Conservation (phyloP, 2,888 invertebrate species). For the Conus canariensis region DNA sequence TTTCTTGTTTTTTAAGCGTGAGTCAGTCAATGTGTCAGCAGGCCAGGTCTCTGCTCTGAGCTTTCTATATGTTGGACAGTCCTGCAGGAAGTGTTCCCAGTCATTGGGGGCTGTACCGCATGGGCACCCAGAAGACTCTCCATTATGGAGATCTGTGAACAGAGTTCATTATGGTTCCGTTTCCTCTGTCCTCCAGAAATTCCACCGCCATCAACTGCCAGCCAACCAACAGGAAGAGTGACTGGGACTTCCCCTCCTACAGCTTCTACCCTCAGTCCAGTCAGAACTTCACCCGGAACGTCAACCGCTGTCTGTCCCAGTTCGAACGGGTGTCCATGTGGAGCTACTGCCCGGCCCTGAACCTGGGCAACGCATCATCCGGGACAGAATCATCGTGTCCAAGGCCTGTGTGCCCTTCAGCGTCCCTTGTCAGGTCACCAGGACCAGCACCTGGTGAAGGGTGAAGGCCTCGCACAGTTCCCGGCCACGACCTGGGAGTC, state of each 20-base stretch:
- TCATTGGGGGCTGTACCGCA: too few species aligned
- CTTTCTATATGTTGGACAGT: too few species aligned
- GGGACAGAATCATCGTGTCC: conserved; percentile 41
- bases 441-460: neutral
- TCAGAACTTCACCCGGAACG: neutral
- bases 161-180: too few species aligned
- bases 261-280: neutral
- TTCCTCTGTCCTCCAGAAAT: neutral
- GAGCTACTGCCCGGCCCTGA: conserved; percentile 23
- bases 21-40: too few species aligned
- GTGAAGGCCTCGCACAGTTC: too few species aligned
- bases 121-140: too few species aligned
- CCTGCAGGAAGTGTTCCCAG: too few species aligned
- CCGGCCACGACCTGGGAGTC: too few species aligned
- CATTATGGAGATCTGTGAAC: too few species aligned
- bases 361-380: conserved; percentile 25
- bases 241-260: neutral
- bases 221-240: neutral
- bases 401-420: conserved; percentile 28
- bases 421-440: conserved; percentile 24
- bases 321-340: conserved; percentile 35
- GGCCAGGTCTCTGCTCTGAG: too few species aligned
- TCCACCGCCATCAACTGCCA: neutral
- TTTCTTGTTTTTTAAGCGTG: too few species aligned
- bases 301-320: conserved; percentile 35